phyloP scores from a whole-genome alignment of 2,888 invertebrate species.

The Perizoma flavofasciatum region DNA sequence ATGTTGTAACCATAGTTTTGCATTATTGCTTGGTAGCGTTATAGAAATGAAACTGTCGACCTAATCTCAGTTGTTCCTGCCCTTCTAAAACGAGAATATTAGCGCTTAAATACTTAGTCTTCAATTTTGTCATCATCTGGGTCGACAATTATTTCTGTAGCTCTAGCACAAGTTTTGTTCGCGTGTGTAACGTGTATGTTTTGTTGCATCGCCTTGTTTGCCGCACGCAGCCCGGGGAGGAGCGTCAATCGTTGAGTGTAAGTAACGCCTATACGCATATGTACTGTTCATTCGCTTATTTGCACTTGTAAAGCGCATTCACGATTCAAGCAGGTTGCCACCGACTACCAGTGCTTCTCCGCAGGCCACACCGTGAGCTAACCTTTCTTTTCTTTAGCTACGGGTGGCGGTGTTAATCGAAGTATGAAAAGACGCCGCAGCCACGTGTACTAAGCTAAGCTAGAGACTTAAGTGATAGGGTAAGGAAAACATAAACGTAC shows the following conservation, averaged over 20 bases:
- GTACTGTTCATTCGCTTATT: conserved; percentile 27
- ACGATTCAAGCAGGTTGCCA: conserved; percentile 6
- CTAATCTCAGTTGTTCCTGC: neutral
- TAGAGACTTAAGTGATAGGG: too few relatives aligned
- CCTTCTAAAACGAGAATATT: neutral
- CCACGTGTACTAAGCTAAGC: too few relatives aligned
- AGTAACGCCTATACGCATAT: conserved; percentile 66
- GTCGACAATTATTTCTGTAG: conserved; percentile 15
- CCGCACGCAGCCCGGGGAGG: conserved; percentile 85
- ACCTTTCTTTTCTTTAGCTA: too few relatives aligned
- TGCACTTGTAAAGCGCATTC: conserved; percentile 17
- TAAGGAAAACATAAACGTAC: too few relatives aligned
- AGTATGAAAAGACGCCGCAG: too few relatives aligned
- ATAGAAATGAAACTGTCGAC: conserved; percentile 21
- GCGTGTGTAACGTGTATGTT: conserved; percentile 74
- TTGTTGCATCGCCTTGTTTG: conserved; percentile 80
- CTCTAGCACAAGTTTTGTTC: conserved; percentile 40
- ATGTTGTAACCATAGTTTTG: conserved; percentile 24
- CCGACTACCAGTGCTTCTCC: neutral
- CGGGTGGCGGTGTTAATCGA: too few relatives aligned
- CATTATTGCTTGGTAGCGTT: conserved; percentile 33
- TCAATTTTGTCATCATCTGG: neutral
- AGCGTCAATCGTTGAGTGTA: conserved; percentile 90
- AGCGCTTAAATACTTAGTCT: too few relatives aligned
- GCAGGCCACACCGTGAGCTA: neutral